Percentiles rank a stretch among this genome's conserved stretches.
phyloP scores from a whole-genome alignment of 2,888 invertebrate genomes.

The Ormyrus pomaceus region DNA sequence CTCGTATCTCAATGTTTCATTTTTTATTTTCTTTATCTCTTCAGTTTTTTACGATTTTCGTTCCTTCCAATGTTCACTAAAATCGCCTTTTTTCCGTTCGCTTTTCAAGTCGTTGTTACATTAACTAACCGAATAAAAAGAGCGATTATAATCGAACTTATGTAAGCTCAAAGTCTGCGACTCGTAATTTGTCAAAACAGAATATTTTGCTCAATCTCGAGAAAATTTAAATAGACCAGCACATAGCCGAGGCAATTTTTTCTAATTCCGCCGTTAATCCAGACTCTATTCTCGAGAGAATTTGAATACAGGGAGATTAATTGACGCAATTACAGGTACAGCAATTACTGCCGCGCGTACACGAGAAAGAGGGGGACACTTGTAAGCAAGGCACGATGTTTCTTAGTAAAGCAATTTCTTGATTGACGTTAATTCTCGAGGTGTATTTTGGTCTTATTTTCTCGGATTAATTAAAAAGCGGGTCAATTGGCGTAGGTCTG shows the following conservation, averaged over 20 bases:
- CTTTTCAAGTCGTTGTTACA: too few relatives aligned
- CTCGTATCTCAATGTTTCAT: too few relatives aligned
- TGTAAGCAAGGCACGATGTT: constrained; percentile 4
- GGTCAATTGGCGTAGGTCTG: constrained; percentile 35
- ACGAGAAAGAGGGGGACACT: constrained; percentile 2
- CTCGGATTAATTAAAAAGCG: constrained; percentile 39
- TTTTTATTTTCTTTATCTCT: too few relatives aligned
- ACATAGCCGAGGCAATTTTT: background rate
- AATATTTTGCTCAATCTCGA: too few relatives aligned
- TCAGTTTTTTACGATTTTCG: too few relatives aligned
- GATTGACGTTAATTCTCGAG: constrained; percentile 47
- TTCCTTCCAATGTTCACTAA: too few relatives aligned
- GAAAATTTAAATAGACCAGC: too few relatives aligned
- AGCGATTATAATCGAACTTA: too few relatives aligned
- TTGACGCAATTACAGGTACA: constrained; percentile 37
- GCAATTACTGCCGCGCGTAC: constrained; percentile 25
- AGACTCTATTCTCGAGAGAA: background rate
- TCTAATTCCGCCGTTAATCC: constrained; percentile 16
- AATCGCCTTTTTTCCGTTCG: too few relatives aligned
- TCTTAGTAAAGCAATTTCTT: constrained; percentile 31
- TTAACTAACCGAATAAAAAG: too few relatives aligned
- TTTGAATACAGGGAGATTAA: constrained; percentile 40
- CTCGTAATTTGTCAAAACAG: too few relatives aligned
- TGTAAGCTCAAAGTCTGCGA: too few relatives aligned
- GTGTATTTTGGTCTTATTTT: constrained; percentile 1